phyloP scores from a whole-genome alignment of 2,797 vertebrate species.

The Pseudopleuronectes americanus region DNA sequence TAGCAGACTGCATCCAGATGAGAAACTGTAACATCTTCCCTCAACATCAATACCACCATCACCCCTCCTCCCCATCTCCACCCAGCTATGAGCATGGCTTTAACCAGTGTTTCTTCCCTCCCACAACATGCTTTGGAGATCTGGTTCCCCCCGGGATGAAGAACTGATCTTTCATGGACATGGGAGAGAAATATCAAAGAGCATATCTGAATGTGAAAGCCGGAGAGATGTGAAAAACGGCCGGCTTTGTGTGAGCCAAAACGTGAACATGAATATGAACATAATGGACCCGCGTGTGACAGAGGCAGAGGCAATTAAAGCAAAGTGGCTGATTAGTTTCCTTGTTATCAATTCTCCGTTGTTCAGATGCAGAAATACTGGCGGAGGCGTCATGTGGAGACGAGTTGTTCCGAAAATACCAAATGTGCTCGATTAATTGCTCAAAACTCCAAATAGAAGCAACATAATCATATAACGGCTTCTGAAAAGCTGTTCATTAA shows the following conservation, averaged over 20 bases:
- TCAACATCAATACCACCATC: constrained; percentile 9
- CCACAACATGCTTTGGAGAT: constrained; percentile 51
- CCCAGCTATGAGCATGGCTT: constrained; percentile 44
- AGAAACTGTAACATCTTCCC: constrained; percentile 8
- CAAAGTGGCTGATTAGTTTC: constrained; percentile 16
- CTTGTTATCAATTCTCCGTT: constrained; percentile 6
- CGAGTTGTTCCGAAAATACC: constrained; percentile 10
- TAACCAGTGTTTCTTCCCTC: constrained; percentile 40
- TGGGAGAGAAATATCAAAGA: constrained; percentile 70
- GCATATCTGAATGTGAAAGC: constrained; percentile 66
- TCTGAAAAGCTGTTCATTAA: not conserved
- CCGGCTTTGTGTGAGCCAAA: constrained; percentile 55
- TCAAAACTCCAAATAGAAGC: constrained; percentile 2
- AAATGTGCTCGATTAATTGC: not conserved
- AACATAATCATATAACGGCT: constrained; percentile 8
- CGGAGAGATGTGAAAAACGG: constrained; percentile 34
- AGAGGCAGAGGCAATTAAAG: constrained; percentile 25
- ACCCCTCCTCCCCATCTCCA: not conserved
- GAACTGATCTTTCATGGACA: constrained; percentile 55
- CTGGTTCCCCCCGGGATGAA: constrained; percentile 47
- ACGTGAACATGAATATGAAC: constrained; percentile 49
- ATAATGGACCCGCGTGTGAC: constrained; percentile 52
- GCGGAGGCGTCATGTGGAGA: not conserved
- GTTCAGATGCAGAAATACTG: constrained; percentile 18
- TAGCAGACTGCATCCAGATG: constrained; percentile 30